A percentile compares a stretch with the other conserved stretches of the same genome.
Conservation (phyloP, 2,888 invertebrate species). For the Ectobius pallidus region DNA sequence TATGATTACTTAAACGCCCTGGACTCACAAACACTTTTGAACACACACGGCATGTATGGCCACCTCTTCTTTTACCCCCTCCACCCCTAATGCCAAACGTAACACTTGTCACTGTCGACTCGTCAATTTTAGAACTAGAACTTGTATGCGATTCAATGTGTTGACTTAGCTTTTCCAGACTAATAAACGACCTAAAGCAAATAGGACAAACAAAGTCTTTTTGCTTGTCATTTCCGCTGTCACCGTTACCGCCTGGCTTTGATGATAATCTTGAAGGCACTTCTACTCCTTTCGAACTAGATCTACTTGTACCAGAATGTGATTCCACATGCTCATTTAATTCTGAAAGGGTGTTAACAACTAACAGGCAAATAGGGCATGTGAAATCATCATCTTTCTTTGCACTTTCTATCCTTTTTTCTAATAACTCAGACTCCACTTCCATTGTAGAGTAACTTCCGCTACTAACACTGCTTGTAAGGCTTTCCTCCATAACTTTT, state of each 20-base stretch:
- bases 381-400: not conserved
- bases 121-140: constrained; percentile 2
- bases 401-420: not conserved
- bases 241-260: not conserved
- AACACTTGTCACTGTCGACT: not conserved
- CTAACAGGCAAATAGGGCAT: not conserved
- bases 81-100: constrained; percentile 21
- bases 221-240: not conserved
- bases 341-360: not conserved
- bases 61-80: constrained; percentile 29
- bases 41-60: constrained; percentile 56
- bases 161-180: constrained; percentile 64
- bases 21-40: constrained; percentile 61
- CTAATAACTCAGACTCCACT: not conserved
- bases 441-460: not conserved
- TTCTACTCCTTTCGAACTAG: not conserved
- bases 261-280: no score
- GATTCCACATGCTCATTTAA: constrained; percentile 17
- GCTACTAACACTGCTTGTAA: not conserved
- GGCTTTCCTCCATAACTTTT: not conserved
- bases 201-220: constrained; percentile 51
- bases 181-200: constrained; percentile 59
- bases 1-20: constrained; percentile 64
- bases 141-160: constrained; percentile 65
- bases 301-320: constrained; percentile 8